Base-by-base conservation (phyloP, 2,797 vertebrate species). In the Sebastolobus altivelis region DNA sequence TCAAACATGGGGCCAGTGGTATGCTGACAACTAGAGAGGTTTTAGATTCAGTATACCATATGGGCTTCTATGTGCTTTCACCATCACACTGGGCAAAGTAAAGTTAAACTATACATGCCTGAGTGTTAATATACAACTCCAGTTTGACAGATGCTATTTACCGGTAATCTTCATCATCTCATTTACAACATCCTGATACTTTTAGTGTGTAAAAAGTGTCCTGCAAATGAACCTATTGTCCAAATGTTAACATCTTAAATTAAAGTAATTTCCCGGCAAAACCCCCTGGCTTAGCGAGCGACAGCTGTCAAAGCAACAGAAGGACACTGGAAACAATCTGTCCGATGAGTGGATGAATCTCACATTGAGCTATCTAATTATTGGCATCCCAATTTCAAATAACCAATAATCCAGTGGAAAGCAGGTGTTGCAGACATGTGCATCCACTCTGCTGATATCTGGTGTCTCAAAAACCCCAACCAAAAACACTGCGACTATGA, bases 231-330 rank as follows among this genome's bases (percentile, higher is more conserved):
- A 82, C 37, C 35, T 46, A 65, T 79, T 72, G 31, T 80, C 27
- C 33, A 81, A 62, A 70, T 77, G 65, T 60, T 72, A 74, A 69
- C 60, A 71, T 82, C 79, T 74, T 77, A 55, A 77, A 75, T 81
- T 8, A 68, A 60, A 81, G 65, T 65, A 14, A 85, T 72, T 74
- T 89, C 84, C 78, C 27, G n/a, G 49, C 38, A 72, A 86, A 86
- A 84, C 22, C 79, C 80, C 71, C 82, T 61, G 80, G 84, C 70
- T 89, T 89, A 89, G 80, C 63, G 61, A 84, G 76, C 72, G 82
- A 71, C 89, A 94, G 88, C 92, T 92, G 91, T 85, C 76, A 76
- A 89, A 92, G 85, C 85, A 87, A 82, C 74, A 87, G 77, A 82
- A 80, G 80, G 77, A 89, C 82, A 63, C 77, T 68, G 78, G 75